Evolutionary conservation across 2,797 vertebrate genomes (phyloP), one percentile per base, ranked within the genome.

Genomic region (Limnodromus scolopaceus): DNA sequence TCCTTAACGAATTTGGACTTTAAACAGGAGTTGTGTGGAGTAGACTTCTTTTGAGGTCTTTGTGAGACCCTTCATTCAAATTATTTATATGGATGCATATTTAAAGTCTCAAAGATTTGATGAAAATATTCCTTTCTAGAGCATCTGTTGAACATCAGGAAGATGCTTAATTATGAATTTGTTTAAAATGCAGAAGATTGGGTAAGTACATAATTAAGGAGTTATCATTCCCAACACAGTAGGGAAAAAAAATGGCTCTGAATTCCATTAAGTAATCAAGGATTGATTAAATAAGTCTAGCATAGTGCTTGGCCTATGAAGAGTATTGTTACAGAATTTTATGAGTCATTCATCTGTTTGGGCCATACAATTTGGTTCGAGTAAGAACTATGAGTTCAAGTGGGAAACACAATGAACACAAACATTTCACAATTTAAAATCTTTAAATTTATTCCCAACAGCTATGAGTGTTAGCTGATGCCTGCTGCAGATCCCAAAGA

Each of bases 211-310:
- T 93, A 84, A 95, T 92, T 84, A 79, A 81, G 53, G 75, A 81
- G 25, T 51, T 87, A 83, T 82, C 34, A 63, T 87, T 93, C 48
- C 46, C 17, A 65, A 85, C 48, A 71, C 53, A 74, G 75, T 43
- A 81, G 60, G 68, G 36, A 45, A 93, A 95, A 24, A 78, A 89
- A 93, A 80, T 34, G 45, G 9, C 11, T 92, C 27, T 89, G 83
- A 94, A 96, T 96, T 51, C 58, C 65, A 91, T 92, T 96, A 93
- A 93, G 28, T 55, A 96, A 96, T 96, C 80, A 95, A 92, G 41
- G 20, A 70, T 66, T 93, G 71, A 88, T 91, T 91, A 70, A 85
- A 82, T 74, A 60, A 49, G 6, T 58, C 63, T 91, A 49, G 46
- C 41, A 46, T 51, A 74, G 54, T 75, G 10, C 28, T 92, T 75